Conservation (phyloP, 2,888 invertebrate genomes). For the Peribatodes rhomboidaria region DNA sequence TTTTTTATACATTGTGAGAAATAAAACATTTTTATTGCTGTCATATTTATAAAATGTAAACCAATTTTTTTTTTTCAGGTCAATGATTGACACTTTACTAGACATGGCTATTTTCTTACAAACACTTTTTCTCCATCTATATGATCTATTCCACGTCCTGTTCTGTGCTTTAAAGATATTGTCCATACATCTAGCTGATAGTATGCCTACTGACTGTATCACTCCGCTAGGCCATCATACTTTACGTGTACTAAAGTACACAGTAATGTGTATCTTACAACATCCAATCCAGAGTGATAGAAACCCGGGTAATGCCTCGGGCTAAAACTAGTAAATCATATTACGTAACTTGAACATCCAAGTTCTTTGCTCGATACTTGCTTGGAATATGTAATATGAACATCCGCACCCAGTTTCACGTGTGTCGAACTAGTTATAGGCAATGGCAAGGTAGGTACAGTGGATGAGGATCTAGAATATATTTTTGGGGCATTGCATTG, state of each 20-base stretch:
- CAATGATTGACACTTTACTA: too few species aligned
- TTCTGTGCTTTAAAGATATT: too few species aligned
- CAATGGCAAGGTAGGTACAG: constrained; percentile 12
- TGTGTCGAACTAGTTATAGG: constrained; percentile 14
- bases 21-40: too few species aligned
- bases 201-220: background rate
- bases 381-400: constrained; percentile 27
- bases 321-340: constrained; percentile 31
- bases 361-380: constrained; percentile 24
- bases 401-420: constrained; percentile 20
- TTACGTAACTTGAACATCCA: constrained; percentile 32
- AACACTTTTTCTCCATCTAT: too few species aligned
- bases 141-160: too few species aligned
- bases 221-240: background rate
- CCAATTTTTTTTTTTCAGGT: too few species aligned
- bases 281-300: constrained; percentile 8
- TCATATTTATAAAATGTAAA: too few species aligned
- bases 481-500: constrained; percentile 6
- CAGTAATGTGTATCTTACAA: background rate
- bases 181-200: too few species aligned
- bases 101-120: too few species aligned
- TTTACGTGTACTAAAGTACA: background rate
- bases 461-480: constrained; percentile 1
- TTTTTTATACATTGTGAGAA: too few species aligned
- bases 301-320: constrained; percentile 8